Conservation (phyloP, 1,140 invertebrate species). For the Mylabris phalerata region DNA sequence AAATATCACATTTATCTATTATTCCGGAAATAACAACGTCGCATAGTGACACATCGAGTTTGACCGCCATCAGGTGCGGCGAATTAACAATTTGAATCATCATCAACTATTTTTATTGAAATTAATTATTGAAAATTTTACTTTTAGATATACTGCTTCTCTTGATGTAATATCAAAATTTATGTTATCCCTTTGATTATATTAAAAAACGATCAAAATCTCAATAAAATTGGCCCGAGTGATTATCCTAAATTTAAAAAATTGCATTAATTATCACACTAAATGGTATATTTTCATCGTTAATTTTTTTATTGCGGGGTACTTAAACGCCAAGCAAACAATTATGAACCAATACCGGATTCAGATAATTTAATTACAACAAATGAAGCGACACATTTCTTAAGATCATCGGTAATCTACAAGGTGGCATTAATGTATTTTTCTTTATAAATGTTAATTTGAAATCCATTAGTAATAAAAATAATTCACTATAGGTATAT, state of each 20-base stretch:
- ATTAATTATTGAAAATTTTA: constrained; percentile 7
- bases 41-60: constrained; percentile 60
- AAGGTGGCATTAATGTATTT: constrained; percentile 49
- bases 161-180: constrained; percentile 68
- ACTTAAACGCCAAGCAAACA: constrained; percentile 10
- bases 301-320: constrained; percentile 43
- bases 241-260: constrained; percentile 70
- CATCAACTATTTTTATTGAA: background rate
- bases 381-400: constrained; percentile 38
- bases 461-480: background rate
- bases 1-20: constrained; percentile 86
- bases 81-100: constrained; percentile 7
- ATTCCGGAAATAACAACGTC: constrained; percentile 71
- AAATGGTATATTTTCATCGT: constrained; percentile 44
- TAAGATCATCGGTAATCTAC: constrained; percentile 48
- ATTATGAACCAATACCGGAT: constrained; percentile 26
- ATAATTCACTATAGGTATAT: constrained; percentile 56
- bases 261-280: constrained; percentile 48
- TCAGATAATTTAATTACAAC: constrained; percentile 18
- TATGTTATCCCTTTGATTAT: constrained; percentile 72
- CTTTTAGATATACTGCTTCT: constrained; percentile 68
- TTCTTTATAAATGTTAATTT: background rate
- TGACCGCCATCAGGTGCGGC: constrained; percentile 68
- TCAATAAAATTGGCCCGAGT: constrained; percentile 53
- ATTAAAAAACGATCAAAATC: constrained; percentile 48